Evolutionary conservation across 2,888 invertebrate species (phyloP), one percentile per base, ranked within the genome.

Genomic region (Empis livida): DNA sequence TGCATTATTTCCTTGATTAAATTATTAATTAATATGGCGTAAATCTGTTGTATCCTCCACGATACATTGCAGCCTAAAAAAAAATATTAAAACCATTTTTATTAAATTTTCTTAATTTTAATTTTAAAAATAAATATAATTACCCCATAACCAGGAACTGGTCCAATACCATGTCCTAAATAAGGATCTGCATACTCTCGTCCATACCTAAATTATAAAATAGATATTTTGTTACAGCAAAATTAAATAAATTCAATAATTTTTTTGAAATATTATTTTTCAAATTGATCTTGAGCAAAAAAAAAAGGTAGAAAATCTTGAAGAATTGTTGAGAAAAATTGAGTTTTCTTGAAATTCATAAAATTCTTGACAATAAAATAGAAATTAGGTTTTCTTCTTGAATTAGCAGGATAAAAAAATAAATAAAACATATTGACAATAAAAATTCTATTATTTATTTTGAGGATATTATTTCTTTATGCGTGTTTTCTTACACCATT

Each of bases 81-180:
- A 48, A 56, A 51, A 57, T 43, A 27, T 46, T 30, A 10, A 37
- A 32, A 44, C 10, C 11, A 38, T 42, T 46, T 27, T 32, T 46
- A 35, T 20, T 35, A 32, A 44, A 13, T 42, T 31, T 46, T 15
- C 43, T 32, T 38, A 31, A 42, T 23, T n/a, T n/a, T n/a, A n/a
- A n/a, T n/a, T n/a, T n/a, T n/a, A n/a, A n/a, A 30, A 15, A 43
- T 39, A 31, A 32, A 35, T 30, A 35, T 38, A 61, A 80, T 82
- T 79, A 95, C 94, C 80, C 93, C 94, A 72, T 95, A 95, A 65
- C 94, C 93, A 58, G 95, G 87, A 62, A 95, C 88, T 59, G 95
- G 95, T 65, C 95, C 95, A 69, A 95, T 93, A 55, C 92, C 85
- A 74, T 94, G 94, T 58, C 88, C 91, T 65, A 95, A 76, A 73